A percentile compares a stretch with the other conserved stretches of the same genome.
Evolutionary conservation across 2,888 invertebrate genomes (phyloP).

Genomic region (Philereme vetulata): DNA sequence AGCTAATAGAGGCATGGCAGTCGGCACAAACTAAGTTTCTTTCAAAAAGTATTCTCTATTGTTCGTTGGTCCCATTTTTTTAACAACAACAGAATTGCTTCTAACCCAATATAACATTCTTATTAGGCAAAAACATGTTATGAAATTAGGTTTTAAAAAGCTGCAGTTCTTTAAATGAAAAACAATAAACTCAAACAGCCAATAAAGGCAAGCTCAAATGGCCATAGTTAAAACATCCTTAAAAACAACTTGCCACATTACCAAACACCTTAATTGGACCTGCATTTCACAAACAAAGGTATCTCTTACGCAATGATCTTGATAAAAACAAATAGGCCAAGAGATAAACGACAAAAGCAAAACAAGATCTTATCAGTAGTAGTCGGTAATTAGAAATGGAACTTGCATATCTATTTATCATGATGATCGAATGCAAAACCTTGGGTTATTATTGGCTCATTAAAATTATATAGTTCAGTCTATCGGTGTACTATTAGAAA

Average conservation of each 20-base stretch:
- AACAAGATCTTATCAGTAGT: conserved; percentile 63
- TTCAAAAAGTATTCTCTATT: too few relatives aligned
- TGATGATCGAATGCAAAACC: conserved; percentile 65
- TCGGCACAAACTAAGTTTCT: too few relatives aligned
- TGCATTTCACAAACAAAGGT: conserved; percentile 54
- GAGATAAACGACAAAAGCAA: conserved; percentile 60
- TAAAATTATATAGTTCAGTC: conserved; percentile 71
- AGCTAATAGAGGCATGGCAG: too few relatives aligned
- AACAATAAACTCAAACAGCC: too few relatives aligned
- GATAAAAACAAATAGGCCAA: conserved; percentile 71
- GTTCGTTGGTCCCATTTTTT: too few relatives aligned
- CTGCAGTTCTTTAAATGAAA: too few relatives aligned
- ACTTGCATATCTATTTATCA: conserved; percentile 59
- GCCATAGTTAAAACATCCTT: not conserved
- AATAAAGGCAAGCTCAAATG: too few relatives aligned
- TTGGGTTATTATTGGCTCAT: conserved; percentile 75
- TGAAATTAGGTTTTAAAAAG: too few relatives aligned
- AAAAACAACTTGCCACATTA: conserved; percentile 23
- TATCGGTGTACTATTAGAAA: conserved; percentile 70
- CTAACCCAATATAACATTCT: too few relatives aligned
- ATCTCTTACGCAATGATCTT: conserved; percentile 65
- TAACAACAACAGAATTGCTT: too few relatives aligned
- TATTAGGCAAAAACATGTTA: too few relatives aligned
- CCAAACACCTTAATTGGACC: conserved; percentile 42
- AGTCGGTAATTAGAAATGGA: conserved; percentile 57